phyloP scores from a whole-genome alignment of 2,113 vertebrate genomes.

The Litocranius walleri region DNA sequence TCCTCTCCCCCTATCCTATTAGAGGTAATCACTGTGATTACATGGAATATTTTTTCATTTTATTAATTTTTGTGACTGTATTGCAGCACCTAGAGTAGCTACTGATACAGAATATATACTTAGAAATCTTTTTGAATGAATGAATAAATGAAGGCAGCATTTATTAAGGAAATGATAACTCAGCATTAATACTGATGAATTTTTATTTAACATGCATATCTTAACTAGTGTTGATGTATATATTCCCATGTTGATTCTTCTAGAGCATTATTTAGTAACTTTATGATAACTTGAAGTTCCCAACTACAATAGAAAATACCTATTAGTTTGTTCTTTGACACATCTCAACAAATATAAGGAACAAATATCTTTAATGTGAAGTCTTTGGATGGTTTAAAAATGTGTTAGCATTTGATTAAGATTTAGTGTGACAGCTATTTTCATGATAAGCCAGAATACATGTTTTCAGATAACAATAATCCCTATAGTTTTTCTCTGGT shows the following conservation, averaged over 20 bases:
- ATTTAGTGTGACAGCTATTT: not conserved
- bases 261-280: not conserved
- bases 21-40: not conserved
- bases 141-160: not conserved
- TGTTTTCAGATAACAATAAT: not conserved
- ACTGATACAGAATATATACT: not conserved
- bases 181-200: not conserved
- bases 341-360: not conserved
- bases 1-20: not conserved
- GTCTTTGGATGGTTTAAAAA: not conserved
- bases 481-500: not conserved
- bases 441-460: not conserved
- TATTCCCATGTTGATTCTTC: not conserved
- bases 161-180: not conserved
- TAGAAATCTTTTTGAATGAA: not conserved
- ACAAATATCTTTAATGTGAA: not conserved
- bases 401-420: not conserved
- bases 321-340: not conserved
- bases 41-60: not conserved
- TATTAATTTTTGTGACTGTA: not conserved
- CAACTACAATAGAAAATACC: not conserved
- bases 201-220: not conserved
- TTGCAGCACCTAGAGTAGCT: not conserved
- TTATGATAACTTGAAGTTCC: not conserved
- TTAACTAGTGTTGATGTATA: not conserved